phyloP scores from a whole-genome alignment of 2,113 vertebrate genomes.

The Dolichotis patagonum region DNA sequence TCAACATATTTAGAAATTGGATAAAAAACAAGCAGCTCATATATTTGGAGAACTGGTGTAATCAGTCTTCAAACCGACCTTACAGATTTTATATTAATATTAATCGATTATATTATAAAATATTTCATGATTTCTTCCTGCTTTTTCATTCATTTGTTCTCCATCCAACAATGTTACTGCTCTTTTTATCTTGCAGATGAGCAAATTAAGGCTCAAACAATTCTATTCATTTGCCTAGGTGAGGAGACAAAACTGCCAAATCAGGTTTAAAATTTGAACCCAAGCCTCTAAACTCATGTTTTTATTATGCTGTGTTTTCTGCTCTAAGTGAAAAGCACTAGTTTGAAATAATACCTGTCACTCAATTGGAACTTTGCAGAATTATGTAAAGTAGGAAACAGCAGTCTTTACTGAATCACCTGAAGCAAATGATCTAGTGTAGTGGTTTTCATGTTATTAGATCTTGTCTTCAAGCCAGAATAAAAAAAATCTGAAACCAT shows the following conservation, averaged over 20 bases:
- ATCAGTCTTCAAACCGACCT: background rate
- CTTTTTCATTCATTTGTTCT: background rate
- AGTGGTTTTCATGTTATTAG: background rate
- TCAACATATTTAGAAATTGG: background rate
- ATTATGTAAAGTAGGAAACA: conserved; percentile 9
- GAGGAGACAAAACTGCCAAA: background rate
- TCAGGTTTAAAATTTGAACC: conserved; percentile 21
- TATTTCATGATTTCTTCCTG: background rate
- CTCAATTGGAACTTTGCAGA: background rate
- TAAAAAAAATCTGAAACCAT: background rate
- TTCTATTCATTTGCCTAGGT: background rate
- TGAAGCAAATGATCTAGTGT: background rate
- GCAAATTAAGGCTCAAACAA: background rate
- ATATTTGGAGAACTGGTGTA: background rate
- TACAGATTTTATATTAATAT: conserved; percentile 2
- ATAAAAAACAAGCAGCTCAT: background rate
- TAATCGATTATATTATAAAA: background rate
- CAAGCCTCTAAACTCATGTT: background rate
- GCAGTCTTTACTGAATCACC: background rate
- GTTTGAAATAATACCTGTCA: background rate
- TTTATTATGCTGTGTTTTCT: conserved; percentile 21
- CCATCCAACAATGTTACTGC: background rate
- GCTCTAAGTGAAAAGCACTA: background rate
- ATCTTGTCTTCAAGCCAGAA: background rate
- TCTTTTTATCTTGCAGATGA: background rate